These are phyloP conservation scores for Synergus gifuensis DNA, from an alignment of 2,888 invertebrate genomes.

Conservation along the genomic window DNA sequence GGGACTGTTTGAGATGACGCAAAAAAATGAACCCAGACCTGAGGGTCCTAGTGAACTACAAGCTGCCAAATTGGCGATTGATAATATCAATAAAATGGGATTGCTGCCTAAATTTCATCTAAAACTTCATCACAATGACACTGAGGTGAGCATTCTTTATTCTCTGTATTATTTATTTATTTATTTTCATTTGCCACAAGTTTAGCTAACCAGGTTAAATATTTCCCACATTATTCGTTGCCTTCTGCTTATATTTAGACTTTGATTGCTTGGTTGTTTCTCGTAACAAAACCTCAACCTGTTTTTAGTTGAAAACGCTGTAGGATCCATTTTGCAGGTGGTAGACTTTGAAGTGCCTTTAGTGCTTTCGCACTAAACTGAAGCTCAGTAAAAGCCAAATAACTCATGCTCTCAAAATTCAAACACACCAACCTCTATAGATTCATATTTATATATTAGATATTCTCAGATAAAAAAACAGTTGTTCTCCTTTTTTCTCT, in stretches of 20 bases:
- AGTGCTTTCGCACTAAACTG: background rate
- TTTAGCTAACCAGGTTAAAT: too few relatives aligned
- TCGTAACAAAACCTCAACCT: slow-evolving; percentile 17
- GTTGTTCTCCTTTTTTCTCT: background rate
- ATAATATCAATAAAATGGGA: slow-evolving; percentile 86
- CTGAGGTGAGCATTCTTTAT: slow-evolving; percentile 83
- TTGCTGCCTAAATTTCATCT: slow-evolving; percentile 87
- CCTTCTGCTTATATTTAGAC: too few relatives aligned
- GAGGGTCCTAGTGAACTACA: slow-evolving; percentile 87
- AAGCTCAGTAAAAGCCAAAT: background rate
- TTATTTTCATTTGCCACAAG: too few relatives aligned
- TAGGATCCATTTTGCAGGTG: background rate
- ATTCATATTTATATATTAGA: background rate
- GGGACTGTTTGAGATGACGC: slow-evolving; percentile 89
- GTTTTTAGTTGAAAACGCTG: slow-evolving; percentile 25
- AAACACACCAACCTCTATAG: too few relatives aligned
- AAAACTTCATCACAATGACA: slow-evolving; percentile 89
- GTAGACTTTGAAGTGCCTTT: slow-evolving; percentile 2
- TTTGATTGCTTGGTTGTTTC: too few relatives aligned
- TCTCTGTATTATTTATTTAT: background rate
- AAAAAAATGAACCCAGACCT: slow-evolving; percentile 81
- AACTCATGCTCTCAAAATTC: background rate
- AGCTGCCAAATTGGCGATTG: slow-evolving; percentile 89
- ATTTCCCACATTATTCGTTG: too few relatives aligned
- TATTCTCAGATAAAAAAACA: background rate